Conservation (phyloP, 2,797 vertebrate species). For the Mastacembelus armatus region DNA sequence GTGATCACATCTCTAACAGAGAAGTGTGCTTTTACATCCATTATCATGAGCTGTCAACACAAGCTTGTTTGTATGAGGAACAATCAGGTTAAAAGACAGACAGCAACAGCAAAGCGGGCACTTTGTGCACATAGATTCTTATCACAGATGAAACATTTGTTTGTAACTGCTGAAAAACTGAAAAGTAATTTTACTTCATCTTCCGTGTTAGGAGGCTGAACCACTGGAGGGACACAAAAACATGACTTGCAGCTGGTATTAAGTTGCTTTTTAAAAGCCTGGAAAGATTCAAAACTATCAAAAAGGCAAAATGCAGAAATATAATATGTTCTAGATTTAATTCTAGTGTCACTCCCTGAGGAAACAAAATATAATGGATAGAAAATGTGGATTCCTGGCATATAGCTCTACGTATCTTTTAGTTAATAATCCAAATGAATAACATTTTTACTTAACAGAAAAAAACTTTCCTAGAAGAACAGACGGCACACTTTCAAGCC, state of each 20-base stretch:
- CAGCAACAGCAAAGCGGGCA: conserved; percentile 3
- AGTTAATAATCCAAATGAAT: too few species aligned
- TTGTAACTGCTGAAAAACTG: not conserved
- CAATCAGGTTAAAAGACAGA: conserved; percentile 40
- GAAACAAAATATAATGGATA: too few species aligned
- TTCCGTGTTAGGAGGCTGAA: not conserved
- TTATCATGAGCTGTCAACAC: conserved; percentile 54
- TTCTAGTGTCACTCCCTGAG: too few species aligned
- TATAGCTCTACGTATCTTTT: too few species aligned
- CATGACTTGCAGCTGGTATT: not conserved
- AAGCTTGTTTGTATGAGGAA: conserved; percentile 29
- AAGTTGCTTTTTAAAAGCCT: not conserved
- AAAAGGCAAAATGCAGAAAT: not conserved
- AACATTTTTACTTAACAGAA: too few species aligned
- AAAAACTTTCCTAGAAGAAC: not conserved
- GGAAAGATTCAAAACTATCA: not conserved
- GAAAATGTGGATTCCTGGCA: not conserved
- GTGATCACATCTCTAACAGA: conserved; percentile 34
- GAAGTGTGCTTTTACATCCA: conserved; percentile 39
- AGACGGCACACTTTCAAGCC: not conserved
- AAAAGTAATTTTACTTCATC: not conserved
- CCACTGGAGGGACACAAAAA: not conserved
- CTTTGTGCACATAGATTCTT: conserved; percentile 22
- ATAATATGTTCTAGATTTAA: not conserved
- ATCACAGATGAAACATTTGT: conserved; percentile 25